phyloP scores from a whole-genome alignment of 2,113 vertebrate species.

The Cryptomyrus ogoouensis region DNA sequence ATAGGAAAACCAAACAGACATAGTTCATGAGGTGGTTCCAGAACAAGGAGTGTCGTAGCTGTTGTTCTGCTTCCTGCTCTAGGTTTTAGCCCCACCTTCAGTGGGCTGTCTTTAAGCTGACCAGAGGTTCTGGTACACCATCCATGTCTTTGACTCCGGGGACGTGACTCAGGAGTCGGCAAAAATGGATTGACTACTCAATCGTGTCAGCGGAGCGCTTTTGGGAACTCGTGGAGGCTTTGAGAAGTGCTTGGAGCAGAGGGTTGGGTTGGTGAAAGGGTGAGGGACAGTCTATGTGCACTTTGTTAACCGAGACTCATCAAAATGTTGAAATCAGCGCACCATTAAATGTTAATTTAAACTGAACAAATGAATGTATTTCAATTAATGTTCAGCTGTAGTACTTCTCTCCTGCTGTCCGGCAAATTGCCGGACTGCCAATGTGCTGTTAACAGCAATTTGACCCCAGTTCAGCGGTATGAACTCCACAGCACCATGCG shows the following conservation, averaged over 20 bases:
- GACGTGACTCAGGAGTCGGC: neutral
- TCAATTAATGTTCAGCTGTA: neutral
- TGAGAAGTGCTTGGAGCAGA: neutral
- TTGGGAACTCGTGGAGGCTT: neutral
- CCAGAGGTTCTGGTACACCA: neutral
- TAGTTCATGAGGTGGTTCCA: neutral
- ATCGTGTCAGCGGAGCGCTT: neutral
- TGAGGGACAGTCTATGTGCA: neutral
- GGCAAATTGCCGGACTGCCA: neutral
- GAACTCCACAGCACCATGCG: neutral
- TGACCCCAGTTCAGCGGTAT: neutral
- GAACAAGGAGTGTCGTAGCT: neutral
- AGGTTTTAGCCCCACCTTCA: neutral
- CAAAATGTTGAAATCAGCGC: neutral
- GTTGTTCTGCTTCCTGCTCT: neutral
- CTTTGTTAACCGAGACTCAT: neutral
- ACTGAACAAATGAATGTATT: neutral
- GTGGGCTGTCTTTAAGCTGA: neutral
- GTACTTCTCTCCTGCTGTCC: neutral
- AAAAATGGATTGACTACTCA: neutral
- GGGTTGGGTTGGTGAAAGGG: neutral
- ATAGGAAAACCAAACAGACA: neutral
- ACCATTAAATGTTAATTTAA: neutral
- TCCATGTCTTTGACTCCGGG: neutral
- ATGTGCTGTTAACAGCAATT: neutral